Percentiles rank a stretch among this genome's conserved stretches.
phyloP scores from a whole-genome alignment of 2,797 vertebrate genomes.

The Paedocypris micromegethes region DNA sequence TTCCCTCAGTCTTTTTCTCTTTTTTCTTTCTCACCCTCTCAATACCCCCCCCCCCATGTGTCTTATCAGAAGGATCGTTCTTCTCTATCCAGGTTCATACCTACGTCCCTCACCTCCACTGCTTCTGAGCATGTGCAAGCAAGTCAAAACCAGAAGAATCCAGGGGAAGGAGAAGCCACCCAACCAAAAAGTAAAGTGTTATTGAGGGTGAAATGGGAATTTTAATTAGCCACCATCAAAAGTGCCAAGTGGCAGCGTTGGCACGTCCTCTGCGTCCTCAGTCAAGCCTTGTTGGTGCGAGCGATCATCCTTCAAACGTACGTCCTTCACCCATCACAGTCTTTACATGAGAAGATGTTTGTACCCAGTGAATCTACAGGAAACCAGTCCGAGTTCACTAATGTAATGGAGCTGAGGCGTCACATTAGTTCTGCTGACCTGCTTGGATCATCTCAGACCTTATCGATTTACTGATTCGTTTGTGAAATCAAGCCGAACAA shows the following conservation, averaged over 20 bases:
- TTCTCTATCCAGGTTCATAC: too few relatives aligned
- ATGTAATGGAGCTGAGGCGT: not conserved
- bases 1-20: too few relatives aligned
- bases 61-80: too few relatives aligned
- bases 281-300: conserved; percentile 15
- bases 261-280: conserved; percentile 27
- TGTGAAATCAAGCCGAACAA: conserved; percentile 29
- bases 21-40: too few relatives aligned
- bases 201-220: conserved; percentile 50
- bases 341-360: not conserved
- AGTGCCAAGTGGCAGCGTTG: conserved; percentile 26
- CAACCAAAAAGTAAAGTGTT: conserved; percentile 48
- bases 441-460: conserved; percentile 22
- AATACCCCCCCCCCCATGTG: too few relatives aligned
- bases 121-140: conserved; percentile 11
- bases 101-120: not conserved
- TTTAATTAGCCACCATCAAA: conserved; percentile 45
- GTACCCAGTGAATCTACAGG: not conserved
- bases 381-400: conserved; percentile 3
- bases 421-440: conserved; percentile 7
- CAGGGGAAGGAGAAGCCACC: conserved; percentile 32
- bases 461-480: conserved; percentile 34
- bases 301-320: conserved; percentile 14
- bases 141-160: conserved; percentile 22
- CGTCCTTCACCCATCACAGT: conserved; percentile 21